phyloP scores from a whole-genome alignment of 2,113 vertebrate species.

The Microcebus tavaratra region DNA sequence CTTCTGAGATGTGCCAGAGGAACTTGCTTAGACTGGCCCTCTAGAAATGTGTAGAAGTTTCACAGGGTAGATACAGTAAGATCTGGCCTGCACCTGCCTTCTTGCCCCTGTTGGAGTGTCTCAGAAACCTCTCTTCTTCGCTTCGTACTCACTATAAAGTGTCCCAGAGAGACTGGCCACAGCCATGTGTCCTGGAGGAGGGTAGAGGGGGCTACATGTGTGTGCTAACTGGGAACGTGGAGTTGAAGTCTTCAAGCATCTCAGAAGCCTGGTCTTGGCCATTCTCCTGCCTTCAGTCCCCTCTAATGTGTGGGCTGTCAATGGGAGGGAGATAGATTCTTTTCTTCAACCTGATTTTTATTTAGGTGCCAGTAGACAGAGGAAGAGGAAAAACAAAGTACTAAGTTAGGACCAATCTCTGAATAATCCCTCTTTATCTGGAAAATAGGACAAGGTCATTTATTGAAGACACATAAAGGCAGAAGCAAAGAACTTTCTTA shows the following conservation, averaged over 20 bases:
- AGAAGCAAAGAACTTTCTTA: slow-evolving; percentile 24
- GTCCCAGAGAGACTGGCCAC: background rate
- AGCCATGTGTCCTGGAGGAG: background rate
- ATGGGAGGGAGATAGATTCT: background rate
- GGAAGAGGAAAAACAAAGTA: background rate
- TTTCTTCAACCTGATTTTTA: background rate
- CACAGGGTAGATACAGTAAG: background rate
- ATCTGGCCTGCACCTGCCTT: background rate
- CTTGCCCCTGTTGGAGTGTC: background rate
- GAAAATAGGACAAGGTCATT: background rate
- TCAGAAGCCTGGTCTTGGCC: background rate
- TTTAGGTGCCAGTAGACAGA: background rate
- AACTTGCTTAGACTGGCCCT: background rate
- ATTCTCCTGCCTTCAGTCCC: background rate
- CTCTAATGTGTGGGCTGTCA: accelerated
- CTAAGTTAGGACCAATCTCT: too few relatives aligned
- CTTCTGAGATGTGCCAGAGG: background rate
- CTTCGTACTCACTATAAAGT: background rate
- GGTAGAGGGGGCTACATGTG: background rate
- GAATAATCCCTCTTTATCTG: background rate
- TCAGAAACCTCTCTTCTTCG: background rate
- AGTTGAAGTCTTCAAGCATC: too few relatives aligned
- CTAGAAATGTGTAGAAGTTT: background rate
- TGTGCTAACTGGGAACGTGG: background rate
- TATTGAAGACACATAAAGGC: background rate